These are phyloP conservation scores for Nasonia vitripennis DNA, from an alignment of 1,140 invertebrate genomes.

Conservation along the genomic window DNA sequence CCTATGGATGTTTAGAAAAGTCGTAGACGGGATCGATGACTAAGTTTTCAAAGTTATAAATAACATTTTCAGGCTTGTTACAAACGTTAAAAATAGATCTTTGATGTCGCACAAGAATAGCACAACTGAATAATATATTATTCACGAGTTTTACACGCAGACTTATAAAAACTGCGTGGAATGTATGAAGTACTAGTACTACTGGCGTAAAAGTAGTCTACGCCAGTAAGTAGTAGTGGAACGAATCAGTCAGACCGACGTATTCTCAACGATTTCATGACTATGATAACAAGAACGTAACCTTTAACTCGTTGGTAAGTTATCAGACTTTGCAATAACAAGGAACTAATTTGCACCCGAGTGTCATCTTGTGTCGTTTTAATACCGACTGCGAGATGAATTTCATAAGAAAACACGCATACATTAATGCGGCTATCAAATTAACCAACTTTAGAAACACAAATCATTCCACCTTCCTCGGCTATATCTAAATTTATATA, in stretches of 20 bases:
- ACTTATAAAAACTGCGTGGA: background rate
- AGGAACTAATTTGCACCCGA: no score
- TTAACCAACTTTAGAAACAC: background rate
- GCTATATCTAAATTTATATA: background rate
- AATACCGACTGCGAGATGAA: background rate
- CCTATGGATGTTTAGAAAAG: background rate
- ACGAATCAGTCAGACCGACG: background rate
- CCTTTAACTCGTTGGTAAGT: background rate
- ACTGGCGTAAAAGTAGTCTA: background rate
- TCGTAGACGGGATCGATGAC: background rate
- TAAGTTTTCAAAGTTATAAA: background rate
- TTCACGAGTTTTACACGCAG: background rate
- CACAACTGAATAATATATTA: background rate
- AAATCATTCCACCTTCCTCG: background rate
- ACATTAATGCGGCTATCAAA: background rate
- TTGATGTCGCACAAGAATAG: background rate
- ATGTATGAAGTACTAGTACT: no score
- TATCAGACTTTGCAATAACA: background rate
- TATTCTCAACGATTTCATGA: background rate
- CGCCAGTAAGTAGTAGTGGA: background rate
- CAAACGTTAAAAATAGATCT: background rate
- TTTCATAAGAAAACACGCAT: background rate
- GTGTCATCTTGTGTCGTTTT: no score
- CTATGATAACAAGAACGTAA: background rate
- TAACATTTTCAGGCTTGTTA: background rate